phyloP scores from a whole-genome alignment of 2,888 invertebrate species.

The Athalia circularis region DNA sequence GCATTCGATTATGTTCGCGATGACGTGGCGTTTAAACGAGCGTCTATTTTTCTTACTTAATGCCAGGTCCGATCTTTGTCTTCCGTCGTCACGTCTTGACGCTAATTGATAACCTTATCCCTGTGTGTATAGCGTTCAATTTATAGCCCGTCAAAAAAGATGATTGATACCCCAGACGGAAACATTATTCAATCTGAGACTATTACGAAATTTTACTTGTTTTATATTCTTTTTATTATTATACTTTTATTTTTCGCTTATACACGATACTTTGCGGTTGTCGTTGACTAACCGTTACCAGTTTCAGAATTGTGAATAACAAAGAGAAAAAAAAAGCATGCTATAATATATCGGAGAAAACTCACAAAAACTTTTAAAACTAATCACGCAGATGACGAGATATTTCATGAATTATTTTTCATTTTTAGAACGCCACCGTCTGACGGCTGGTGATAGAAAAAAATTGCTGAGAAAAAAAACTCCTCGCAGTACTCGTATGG shows the following conservation, averaged over 20 bases:
- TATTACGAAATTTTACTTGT: slow-evolving; percentile 20
- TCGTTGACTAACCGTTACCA: slow-evolving; percentile 30
- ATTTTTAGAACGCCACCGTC: slow-evolving; percentile 65
- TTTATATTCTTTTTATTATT: background rate
- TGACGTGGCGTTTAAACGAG: background rate
- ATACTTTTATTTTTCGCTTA: background rate
- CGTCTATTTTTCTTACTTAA: background rate
- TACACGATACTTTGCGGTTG: slow-evolving; percentile 18
- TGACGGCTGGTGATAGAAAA: slow-evolving; percentile 62
- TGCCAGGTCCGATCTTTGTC: slow-evolving; percentile 32
- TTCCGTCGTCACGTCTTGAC: slow-evolving; percentile 31
- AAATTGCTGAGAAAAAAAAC: background rate
- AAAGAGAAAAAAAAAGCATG: slow-evolving; percentile 15
- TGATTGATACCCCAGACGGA: slow-evolving; percentile 32
- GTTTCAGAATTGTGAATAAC: slow-evolving; percentile 10
- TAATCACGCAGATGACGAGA: slow-evolving; percentile 26
- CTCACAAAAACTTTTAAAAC: slow-evolving; percentile 21
- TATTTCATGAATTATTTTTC: slow-evolving; percentile 38
- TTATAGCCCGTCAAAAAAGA: slow-evolving; percentile 41
- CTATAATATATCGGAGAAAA: background rate
- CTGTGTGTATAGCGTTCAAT: slow-evolving; percentile 40
- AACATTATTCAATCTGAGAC: slow-evolving; percentile 44
- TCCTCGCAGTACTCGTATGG: no score
- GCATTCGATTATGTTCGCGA: background rate
- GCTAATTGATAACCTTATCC: slow-evolving; percentile 41